Evolutionary conservation across 2,797 vertebrate genomes (phyloP).

Genomic region (Syngnathus rostellatus): DNA sequence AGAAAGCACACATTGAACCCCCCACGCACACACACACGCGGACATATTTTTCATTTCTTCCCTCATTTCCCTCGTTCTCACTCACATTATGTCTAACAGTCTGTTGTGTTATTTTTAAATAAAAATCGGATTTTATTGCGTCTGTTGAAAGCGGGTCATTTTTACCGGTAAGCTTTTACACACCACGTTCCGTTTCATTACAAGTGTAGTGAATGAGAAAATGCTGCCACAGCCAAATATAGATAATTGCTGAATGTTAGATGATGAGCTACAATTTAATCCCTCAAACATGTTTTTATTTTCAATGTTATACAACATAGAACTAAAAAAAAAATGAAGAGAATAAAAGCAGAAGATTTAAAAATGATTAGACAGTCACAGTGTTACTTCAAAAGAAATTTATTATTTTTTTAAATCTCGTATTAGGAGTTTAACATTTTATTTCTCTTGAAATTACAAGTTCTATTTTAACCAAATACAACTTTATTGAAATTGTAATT

Average conservation of each 20-base stretch:
- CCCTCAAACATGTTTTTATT: neutral
- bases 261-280: neutral
- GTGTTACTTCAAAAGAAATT: no score
- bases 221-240: neutral
- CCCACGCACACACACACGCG: conserved; percentile 5
- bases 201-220: neutral
- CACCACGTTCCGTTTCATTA: conserved; percentile 1
- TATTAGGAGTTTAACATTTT: neutral
- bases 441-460: neutral
- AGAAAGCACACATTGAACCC: conserved; percentile 1
- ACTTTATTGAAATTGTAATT: neutral
- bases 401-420: no score
- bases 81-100: conserved; percentile 18
- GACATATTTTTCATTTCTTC: conserved; percentile 18
- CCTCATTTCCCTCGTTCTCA: conserved; percentile 15
- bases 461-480: neutral
- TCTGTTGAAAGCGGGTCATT: neutral
- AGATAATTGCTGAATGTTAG: neutral
- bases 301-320: neutral
- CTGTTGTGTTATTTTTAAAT: conserved; percentile 11
- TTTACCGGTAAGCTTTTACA: neutral
- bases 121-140: conserved; percentile 11
- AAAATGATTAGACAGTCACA: no score
- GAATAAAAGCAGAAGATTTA: neutral
- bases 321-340: neutral